Percentiles rank a stretch among this genome's conserved stretches.
These are phyloP conservation scores for Premnoplex brunnescens DNA, from an alignment of 2,797 vertebrate genomes.

Conservation along the genomic window DNA sequence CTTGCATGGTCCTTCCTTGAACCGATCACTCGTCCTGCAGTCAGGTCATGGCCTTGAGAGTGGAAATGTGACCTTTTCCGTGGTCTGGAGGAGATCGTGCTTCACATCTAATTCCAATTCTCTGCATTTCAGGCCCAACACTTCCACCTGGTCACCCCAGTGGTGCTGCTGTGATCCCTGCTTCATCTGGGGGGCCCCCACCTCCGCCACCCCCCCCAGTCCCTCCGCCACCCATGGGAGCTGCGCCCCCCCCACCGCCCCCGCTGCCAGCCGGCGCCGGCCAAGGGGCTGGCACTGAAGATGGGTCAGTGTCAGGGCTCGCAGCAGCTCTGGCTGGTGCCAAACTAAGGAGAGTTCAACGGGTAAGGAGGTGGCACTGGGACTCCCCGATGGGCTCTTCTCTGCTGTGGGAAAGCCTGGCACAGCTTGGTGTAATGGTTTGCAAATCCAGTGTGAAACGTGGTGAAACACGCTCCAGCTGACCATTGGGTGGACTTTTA, in stretches of 20 bases:
- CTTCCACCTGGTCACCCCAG: constrained; percentile 89
- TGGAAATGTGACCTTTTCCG: accelerated
- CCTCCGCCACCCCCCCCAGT: constrained; percentile 82
- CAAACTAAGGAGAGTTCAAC: constrained; percentile 94
- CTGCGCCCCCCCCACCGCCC: constrained; percentile 78
- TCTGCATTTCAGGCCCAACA: constrained; percentile 82
- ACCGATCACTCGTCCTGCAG: accelerated
- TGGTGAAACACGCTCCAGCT: background rate
- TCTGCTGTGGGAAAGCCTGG: background rate
- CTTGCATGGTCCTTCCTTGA: background rate
- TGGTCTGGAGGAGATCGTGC: accelerated
- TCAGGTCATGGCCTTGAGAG: background rate
- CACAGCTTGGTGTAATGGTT: background rate
- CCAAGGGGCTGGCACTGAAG: constrained; percentile 76
- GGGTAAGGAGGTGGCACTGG: constrained; percentile 81
- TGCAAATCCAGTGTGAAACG: background rate
- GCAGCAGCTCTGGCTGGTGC: constrained; percentile 96
- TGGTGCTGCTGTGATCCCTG: constrained; percentile 76
- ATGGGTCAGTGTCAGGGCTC: constrained; percentile 86
- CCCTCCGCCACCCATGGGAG: constrained; percentile 81
- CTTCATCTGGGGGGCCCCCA: constrained; percentile 85
- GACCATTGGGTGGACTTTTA: background rate
- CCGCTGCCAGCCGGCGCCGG: constrained; percentile 85
- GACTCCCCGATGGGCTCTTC: background rate
- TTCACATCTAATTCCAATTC: background rate